These are phyloP conservation scores for Drosophila koepferae DNA, from an alignment of 2,888 invertebrate genomes.

Conservation along the genomic window DNA sequence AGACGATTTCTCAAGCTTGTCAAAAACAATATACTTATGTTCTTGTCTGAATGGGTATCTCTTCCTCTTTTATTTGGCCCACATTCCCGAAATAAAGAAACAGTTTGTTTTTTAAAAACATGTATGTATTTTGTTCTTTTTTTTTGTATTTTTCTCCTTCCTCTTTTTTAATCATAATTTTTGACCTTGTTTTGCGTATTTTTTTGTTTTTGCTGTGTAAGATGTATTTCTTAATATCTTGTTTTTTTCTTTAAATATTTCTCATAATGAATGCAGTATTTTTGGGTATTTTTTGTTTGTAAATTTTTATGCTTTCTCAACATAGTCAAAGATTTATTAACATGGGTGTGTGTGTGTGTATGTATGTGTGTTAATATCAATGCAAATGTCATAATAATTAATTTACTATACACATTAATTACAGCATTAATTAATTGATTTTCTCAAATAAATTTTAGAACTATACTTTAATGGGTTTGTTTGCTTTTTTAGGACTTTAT, in stretches of 20 bases:
- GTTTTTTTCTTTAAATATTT: slow-evolving; percentile 34
- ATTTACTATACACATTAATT: slow-evolving; percentile 76
- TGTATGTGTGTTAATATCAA: slow-evolving; percentile 41
- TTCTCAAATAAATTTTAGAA: slow-evolving; percentile 64
- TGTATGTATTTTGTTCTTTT: slow-evolving; percentile 59
- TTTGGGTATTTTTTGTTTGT: slow-evolving; percentile 10
- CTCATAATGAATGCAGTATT: slow-evolving; percentile 39
- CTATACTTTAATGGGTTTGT: slow-evolving; percentile 42
- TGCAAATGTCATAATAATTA: slow-evolving; percentile 66
- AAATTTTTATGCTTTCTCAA: slow-evolving; percentile 27
- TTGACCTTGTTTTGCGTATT: slow-evolving; percentile 37
- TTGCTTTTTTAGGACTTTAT: slow-evolving; percentile 23
- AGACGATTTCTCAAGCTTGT: too few species aligned
- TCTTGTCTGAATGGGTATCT: too few species aligned
- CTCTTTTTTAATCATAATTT: slow-evolving; percentile 45
- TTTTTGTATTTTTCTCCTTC: slow-evolving; percentile 31
- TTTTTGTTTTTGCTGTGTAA: slow-evolving; percentile 30
- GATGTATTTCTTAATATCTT: slow-evolving; percentile 26
- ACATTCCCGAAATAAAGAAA: slow-evolving; percentile 18
- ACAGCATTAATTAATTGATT: slow-evolving; percentile 71
- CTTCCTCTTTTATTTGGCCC: too few species aligned
- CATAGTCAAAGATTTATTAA: slow-evolving; percentile 49
- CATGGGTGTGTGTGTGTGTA: slow-evolving; percentile 34
- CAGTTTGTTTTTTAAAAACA: slow-evolving; percentile 64
- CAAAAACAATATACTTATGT: too few species aligned